Conservation (phyloP, 2,113 vertebrate genomes). For the rabbit (Oryctolagus cuniculus) region DNA sequence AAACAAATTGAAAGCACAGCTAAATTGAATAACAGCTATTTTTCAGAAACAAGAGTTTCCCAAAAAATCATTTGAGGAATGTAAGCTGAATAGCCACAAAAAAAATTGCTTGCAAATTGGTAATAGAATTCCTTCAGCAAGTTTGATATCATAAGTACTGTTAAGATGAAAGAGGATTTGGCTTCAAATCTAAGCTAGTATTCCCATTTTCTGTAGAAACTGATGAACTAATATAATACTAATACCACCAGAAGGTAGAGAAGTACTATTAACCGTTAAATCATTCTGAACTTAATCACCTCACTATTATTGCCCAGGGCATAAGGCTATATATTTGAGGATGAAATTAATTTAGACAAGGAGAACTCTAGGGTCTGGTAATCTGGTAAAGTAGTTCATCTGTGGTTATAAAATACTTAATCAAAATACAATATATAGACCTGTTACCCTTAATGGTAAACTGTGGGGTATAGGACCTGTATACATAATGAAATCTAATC, state of each 20-base stretch:
- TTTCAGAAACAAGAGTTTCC: slow-evolving; percentile 49
- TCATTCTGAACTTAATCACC: background rate
- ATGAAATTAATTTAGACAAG: background rate
- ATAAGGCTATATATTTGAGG: background rate
- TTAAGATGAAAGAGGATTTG: slow-evolving; percentile 11
- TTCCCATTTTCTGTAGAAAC: slow-evolving; percentile 12
- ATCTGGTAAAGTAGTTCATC: background rate
- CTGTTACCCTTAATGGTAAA: background rate
- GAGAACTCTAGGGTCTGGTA: background rate
- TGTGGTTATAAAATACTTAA: background rate
- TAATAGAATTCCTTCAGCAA: background rate
- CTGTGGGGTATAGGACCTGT: background rate
- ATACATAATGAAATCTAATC: background rate
- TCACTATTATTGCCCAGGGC: background rate
- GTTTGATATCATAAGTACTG: background rate
- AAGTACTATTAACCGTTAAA: background rate
- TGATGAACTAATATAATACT: background rate
- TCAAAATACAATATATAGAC: background rate
- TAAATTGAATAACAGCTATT: slow-evolving; percentile 41
- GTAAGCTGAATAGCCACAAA: slow-evolving; percentile 35
- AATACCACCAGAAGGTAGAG: background rate
- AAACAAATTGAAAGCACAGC: background rate
- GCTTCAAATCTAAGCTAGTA: slow-evolving; percentile 28
- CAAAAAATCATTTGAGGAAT: background rate
- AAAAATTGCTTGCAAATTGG: background rate